phyloP scores from a whole-genome alignment of 2,888 invertebrate species.

The Steinernema carpocapsae region DNA sequence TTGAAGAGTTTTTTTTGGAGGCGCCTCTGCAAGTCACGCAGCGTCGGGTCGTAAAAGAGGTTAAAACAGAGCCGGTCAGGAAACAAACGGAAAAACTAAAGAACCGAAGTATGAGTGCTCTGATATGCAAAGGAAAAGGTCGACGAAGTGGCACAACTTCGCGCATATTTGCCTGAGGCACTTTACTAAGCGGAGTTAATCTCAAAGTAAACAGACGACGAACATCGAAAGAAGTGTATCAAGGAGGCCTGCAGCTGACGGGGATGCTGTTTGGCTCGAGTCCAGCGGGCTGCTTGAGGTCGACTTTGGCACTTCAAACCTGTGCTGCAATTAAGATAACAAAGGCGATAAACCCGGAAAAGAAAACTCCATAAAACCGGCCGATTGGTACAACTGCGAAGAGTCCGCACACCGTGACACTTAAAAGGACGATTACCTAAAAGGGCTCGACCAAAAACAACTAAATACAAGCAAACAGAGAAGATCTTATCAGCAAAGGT shows the following conservation, averaged over 20 bases:
- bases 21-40: not conserved
- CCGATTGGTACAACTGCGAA: not conserved
- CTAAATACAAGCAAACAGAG: slow-evolving; percentile 25
- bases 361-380: not conserved
- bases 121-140: not conserved
- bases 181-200: slow-evolving; percentile 12
- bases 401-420: not conserved
- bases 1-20: slow-evolving; percentile 1
- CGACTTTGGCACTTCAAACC: not conserved
- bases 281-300: not conserved
- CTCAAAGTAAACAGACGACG: not conserved
- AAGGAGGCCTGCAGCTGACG: not conserved
- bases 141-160: not conserved
- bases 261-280: not conserved
- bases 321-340: slow-evolving; percentile 18
- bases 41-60: not conserved
- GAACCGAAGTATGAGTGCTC: not conserved
- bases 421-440: not conserved
- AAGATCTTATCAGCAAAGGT: slow-evolving; percentile 12
- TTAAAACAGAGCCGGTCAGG: not conserved
- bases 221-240: not conserved
- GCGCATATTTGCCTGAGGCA: not conserved
- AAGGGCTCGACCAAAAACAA: not conserved
- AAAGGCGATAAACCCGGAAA: not conserved
- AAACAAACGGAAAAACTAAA: too few relatives aligned